Base-by-base conservation (phyloP, 2,888 invertebrate genomes). In the Microdon myrmicae region DNA sequence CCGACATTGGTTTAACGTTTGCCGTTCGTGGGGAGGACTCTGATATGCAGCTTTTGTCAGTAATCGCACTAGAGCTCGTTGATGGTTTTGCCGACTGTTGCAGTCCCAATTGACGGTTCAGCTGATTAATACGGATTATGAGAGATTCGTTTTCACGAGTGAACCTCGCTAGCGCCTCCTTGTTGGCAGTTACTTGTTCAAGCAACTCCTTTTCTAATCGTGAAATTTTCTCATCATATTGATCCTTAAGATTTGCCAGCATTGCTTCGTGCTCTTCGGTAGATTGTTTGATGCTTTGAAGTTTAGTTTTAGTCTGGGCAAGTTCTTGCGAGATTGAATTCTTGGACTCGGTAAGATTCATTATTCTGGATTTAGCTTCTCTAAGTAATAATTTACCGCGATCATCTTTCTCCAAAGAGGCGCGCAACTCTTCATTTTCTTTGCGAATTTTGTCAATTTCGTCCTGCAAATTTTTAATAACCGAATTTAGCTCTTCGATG, bases 1-100 rank as follows among this genome's bases (percentile, higher is more conserved):
- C 92, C 2, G 95, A 90, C 89, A 96, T 93, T 0, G 96, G 96
- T 77, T 94, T 93, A 29, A 96, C 96, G 75, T 96, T 96, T 3
- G 96, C 96, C 1, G 94, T 96, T 0, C 90, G 86, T 1, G 85
- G 85, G 7, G 75, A 74, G 2, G 77, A 76, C 7, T 86, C 84
- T 22, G 86, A 86, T 2, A 82, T 82, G 7, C 82, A 82, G 2
- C 82, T 79, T 72, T 86, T 86, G 41, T 86, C 86, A 2, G 75
- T 72, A 44, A 73, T 79, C 73, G 86, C 81, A 70, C 86, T 83
- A 64, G 90, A 85, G 70, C 89, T 86, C 2, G 86, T 85, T 26
- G 87, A 85, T 12, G 90, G 84, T 73, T 90, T 90, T 34, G 84
- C 85, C 3, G 87, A 86, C 67, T 89, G 84, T 67, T 84, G 84